Conservation (phyloP, 2,888 invertebrate genomes). For the Melipona beecheii region DNA sequence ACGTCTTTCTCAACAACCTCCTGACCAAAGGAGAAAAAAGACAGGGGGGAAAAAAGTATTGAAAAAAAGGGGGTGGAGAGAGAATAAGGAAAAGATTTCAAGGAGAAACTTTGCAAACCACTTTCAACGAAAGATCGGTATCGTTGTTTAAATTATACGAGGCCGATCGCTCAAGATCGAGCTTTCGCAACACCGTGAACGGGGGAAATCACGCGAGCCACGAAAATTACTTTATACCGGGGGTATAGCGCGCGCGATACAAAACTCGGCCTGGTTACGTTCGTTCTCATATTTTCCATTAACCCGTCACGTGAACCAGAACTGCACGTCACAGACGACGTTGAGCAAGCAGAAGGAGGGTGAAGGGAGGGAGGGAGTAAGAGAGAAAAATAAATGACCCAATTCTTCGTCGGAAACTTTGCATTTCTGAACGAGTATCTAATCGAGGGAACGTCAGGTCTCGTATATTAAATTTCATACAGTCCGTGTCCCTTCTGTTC, state of each 20-base stretch:
- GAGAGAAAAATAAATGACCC: constrained; percentile 14
- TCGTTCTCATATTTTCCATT: constrained; percentile 16
- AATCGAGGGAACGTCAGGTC: constrained; percentile 11
- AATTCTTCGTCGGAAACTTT: constrained; percentile 6
- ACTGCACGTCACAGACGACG: not conserved
- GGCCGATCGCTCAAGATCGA: not conserved
- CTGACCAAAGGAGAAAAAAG: not conserved
- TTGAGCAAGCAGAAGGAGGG: not conserved
- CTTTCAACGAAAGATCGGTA: not conserved
- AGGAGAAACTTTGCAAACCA: not conserved
- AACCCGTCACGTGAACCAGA: constrained; percentile 22
- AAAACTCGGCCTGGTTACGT: constrained; percentile 20
- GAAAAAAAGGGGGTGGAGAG: not conserved
- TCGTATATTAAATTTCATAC: not conserved
- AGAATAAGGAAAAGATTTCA: not conserved
- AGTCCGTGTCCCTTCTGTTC: not conserved
- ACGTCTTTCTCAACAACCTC: not conserved
- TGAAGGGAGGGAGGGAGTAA: not conserved
- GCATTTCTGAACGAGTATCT: not conserved
- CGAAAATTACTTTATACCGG: constrained; percentile 15
- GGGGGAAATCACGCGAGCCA: constrained; percentile 6
- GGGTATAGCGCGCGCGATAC: not conserved
- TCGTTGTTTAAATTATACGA: constrained; percentile 7
- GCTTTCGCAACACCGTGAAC: not conserved
- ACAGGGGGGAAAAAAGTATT: not conserved